These are phyloP conservation scores for Catharus minimus DNA, from an alignment of 2,113 vertebrate genomes.

Conservation along the genomic window DNA sequence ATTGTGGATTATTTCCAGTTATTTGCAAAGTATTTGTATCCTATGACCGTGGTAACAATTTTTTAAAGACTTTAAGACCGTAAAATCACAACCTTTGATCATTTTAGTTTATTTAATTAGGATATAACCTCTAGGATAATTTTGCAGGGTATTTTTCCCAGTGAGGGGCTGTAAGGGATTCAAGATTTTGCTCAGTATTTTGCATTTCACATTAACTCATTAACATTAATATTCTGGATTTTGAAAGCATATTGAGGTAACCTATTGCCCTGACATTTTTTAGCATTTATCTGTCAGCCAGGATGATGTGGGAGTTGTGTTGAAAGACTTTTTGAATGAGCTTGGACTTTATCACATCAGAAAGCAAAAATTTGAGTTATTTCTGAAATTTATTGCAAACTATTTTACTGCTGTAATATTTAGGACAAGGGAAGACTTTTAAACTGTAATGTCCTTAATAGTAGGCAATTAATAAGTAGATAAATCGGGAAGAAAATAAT, in stretches of 20 bases:
- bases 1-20: not conserved
- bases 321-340: conserved; percentile 6
- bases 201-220: not conserved
- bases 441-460: conserved; percentile 4
- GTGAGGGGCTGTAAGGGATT: not conserved
- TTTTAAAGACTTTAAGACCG: not conserved
- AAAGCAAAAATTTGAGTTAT: not conserved
- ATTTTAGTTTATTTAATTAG: not conserved
- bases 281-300: conserved; percentile 14
- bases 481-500: not conserved
- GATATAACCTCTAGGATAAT: not conserved
- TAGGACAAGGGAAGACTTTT: not conserved
- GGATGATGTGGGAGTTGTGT: not conserved
- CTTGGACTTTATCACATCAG: conserved; percentile 8
- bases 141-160: not conserved
- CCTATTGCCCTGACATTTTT: not conserved
- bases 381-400: conserved; percentile 32
- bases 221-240: not conserved
- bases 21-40: not conserved
- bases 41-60: not conserved
- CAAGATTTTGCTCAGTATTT: not conserved
- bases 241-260: not conserved
- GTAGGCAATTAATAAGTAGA: conserved; percentile 32
- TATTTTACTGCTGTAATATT: conserved; percentile 19
- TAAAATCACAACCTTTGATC: not conserved